Evolutionary conservation across 2,797 vertebrate species (phyloP).

Genomic region (Lacerta bilineata): DNA sequence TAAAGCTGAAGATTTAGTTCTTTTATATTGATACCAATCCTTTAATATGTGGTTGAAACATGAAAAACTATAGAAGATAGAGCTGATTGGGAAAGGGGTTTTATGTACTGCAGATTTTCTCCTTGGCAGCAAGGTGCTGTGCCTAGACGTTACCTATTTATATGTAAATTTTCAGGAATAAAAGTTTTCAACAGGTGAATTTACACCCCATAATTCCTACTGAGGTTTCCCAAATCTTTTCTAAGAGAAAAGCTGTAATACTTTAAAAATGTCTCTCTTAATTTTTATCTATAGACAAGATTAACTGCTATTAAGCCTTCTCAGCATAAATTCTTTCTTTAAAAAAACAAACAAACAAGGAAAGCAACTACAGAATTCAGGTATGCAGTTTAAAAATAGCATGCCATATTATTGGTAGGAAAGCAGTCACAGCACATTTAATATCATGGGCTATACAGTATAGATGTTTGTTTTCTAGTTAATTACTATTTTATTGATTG

Average conservation of each 20-base stretch:
- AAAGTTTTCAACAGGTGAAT: slow-evolving; percentile 46
- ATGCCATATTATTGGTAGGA: slow-evolving; percentile 34
- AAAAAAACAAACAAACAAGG: slow-evolving; percentile 1
- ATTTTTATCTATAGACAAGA: slow-evolving; percentile 25
- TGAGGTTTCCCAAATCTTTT: slow-evolving; percentile 33
- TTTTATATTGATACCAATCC: slow-evolving; percentile 39
- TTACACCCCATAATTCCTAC: slow-evolving; percentile 4
- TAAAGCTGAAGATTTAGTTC: slow-evolving; percentile 66
- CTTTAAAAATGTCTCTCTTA: slow-evolving; percentile 7
- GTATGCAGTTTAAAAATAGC: slow-evolving; percentile 5
- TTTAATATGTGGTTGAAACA: slow-evolving; percentile 47
- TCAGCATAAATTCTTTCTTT: not conserved
- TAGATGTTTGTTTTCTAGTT: slow-evolving; percentile 25
- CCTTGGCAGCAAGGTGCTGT: slow-evolving; percentile 38
- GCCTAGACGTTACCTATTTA: slow-evolving; percentile 72
- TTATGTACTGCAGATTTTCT: slow-evolving; percentile 24
- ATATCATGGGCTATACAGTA: not conserved
- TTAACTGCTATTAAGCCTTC: not conserved
- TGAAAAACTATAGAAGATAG: slow-evolving; percentile 67
- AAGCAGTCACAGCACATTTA: not conserved
- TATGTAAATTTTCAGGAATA: slow-evolving; percentile 78
- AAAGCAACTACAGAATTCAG: not conserved
- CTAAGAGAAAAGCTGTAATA: slow-evolving; percentile 13
- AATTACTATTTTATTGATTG: slow-evolving; percentile 28
- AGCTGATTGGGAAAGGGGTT: slow-evolving; percentile 39